A percentile compares a stretch with the other conserved stretches of the same genome.
phyloP scores from a whole-genome alignment of 2,113 vertebrate species.

The Aepyceros melampus region DNA sequence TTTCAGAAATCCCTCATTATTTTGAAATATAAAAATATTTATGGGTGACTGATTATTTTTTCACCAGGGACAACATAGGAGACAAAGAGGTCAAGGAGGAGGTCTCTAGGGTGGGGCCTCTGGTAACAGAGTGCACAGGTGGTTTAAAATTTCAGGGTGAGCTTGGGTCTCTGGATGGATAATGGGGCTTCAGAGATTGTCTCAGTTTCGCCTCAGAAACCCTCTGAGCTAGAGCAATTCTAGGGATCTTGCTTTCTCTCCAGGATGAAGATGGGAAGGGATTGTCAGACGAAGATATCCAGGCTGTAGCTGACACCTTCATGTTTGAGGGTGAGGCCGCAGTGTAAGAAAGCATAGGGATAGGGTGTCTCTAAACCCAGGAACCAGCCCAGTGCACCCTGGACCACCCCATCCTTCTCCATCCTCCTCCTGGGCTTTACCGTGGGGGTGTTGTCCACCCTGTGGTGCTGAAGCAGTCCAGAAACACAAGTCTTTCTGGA shows the following conservation, averaged over 20 bases:
- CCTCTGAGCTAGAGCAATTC: background rate
- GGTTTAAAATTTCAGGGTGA: too few species aligned
- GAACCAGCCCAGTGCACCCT: background rate
- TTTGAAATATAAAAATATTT: background rate
- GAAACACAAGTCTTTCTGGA: background rate
- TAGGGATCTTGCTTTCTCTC: background rate
- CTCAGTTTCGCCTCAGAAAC: background rate
- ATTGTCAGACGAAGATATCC: constrained; percentile 86
- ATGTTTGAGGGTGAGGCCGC: constrained; percentile 92
- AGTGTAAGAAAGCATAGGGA: background rate
- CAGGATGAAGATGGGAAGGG: constrained; percentile 87
- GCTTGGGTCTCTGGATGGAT: background rate
- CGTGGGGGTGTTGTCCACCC: accelerated
- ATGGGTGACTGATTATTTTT: background rate
- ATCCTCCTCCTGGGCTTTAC: background rate
- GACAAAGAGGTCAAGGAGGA: background rate
- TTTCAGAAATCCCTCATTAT: background rate
- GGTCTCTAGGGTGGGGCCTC: too few species aligned
- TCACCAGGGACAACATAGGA: background rate
- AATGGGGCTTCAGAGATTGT: background rate
- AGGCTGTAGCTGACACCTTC: constrained; percentile 90
- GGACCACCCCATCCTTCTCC: background rate
- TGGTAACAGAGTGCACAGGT: background rate
- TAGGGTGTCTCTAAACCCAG: background rate
- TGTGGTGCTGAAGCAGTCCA: background rate